Percentiles rank a stretch among this genome's conserved stretches.
Evolutionary conservation across 1,140 invertebrate species (phyloP).

Genomic region (Myzus persicae): DNA sequence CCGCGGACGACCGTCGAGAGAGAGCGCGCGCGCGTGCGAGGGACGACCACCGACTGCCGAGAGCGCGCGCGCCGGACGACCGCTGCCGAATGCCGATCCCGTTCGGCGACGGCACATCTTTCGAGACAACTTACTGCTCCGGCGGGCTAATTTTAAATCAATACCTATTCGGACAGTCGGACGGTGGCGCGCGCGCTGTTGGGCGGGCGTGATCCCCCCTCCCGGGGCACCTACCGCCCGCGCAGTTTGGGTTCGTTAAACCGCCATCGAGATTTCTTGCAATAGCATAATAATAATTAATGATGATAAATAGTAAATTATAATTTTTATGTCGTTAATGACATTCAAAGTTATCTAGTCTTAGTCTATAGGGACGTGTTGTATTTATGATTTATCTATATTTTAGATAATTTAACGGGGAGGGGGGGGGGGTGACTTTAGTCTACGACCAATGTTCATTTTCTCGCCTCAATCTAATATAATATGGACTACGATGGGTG

Average conservation of each 20-base stretch:
- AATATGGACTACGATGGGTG: too few relatives aligned
- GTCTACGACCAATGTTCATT: too few relatives aligned
- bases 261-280: background rate
- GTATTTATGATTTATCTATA: too few relatives aligned
- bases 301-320: background rate
- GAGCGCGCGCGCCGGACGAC: background rate
- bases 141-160: slow-evolving; percentile 53
- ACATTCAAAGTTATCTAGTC: too few relatives aligned
- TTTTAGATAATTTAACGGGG: too few relatives aligned
- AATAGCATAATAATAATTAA: too few relatives aligned
- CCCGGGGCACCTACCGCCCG: too few relatives aligned
- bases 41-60: background rate
- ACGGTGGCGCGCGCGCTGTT: background rate
- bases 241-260: background rate
- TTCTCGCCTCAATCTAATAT: too few relatives aligned
- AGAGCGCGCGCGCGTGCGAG: background rate
- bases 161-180: slow-evolving; percentile 7
- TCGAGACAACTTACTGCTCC: background rate
- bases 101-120: background rate
- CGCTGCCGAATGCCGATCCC: background rate
- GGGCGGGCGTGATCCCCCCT: background rate
- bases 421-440: too few relatives aligned
- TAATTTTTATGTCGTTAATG: background rate
- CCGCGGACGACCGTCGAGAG: background rate
- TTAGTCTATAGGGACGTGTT: too few relatives aligned